A percentile compares a stretch with the other conserved stretches of the same genome.
Conservation (phyloP, 1,140 invertebrate species). For the Teleogryllus occipitalis region DNA sequence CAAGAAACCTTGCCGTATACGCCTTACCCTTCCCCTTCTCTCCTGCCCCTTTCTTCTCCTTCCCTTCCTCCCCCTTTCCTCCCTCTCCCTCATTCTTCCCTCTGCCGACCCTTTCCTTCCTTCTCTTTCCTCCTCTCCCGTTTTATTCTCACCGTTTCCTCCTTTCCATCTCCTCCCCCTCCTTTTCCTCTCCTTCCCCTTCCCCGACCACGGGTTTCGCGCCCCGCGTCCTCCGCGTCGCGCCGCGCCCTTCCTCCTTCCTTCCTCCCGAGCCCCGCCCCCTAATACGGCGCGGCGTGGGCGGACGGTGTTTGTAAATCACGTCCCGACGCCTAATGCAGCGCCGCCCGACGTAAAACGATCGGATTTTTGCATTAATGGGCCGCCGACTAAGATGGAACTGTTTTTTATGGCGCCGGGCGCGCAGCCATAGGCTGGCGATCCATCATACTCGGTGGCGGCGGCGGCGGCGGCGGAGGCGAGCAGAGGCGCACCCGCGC, state of each 20-base stretch:
- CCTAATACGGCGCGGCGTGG: no score
- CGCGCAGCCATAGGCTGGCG: neutral
- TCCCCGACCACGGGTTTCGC: neutral
- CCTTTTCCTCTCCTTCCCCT: neutral
- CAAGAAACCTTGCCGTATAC: no score
- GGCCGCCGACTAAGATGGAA: neutral
- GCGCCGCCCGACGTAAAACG: neutral
- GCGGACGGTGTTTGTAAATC: neutral
- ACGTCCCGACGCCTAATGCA: neutral
- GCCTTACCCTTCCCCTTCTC: neutral
- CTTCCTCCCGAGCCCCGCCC: no score
- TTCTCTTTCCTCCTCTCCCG: neutral
- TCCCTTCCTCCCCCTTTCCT: neutral
- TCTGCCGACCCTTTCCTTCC: neutral
- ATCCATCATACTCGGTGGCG: neutral
- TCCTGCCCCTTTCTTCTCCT: neutral
- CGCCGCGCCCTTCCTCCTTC: no score
- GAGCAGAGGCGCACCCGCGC: neutral
- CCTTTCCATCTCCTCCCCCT: neutral
- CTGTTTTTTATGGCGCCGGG: neutral
- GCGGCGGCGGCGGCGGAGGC: neutral
- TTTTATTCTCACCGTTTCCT: neutral
- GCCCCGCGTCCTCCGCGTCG: no score
- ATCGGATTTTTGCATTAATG: slow-evolving; percentile 5
- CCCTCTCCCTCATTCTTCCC: no score